phyloP scores from a whole-genome alignment of 2,888 invertebrate species.

The Epinotia demarniana region DNA sequence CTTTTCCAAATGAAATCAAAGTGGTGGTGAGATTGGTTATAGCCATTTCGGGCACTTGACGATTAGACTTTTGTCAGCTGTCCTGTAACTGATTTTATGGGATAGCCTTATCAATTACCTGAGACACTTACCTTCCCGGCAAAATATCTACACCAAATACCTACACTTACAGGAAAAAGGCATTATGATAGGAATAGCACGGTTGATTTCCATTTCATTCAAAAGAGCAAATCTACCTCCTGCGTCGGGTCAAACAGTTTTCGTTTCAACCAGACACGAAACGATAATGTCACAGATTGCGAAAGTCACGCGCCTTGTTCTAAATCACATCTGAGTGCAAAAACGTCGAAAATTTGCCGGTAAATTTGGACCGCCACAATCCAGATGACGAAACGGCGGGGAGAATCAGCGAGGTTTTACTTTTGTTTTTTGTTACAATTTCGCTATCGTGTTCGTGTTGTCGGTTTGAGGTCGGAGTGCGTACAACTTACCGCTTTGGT shows the following conservation, averaged over 20 bases:
- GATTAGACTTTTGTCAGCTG: slow-evolving; percentile 50
- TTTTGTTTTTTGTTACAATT: slow-evolving; percentile 58
- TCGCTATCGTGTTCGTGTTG: slow-evolving; percentile 53
- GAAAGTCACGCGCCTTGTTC: slow-evolving; percentile 75
- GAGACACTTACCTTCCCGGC: not conserved
- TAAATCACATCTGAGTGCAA: slow-evolving; percentile 69
- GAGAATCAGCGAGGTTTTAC: slow-evolving; percentile 56
- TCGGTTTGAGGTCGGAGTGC: slow-evolving; percentile 62
- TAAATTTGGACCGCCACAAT: slow-evolving; percentile 65
- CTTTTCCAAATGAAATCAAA: slow-evolving; percentile 78
- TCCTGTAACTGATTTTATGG: slow-evolving; percentile 31
- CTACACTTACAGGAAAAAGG: not conserved
- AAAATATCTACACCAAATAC: not conserved
- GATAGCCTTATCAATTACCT: not conserved
- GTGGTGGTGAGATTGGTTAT: slow-evolving; percentile 60
- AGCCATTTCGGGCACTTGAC: slow-evolving; percentile 62
- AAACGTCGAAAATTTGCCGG: slow-evolving; percentile 66
- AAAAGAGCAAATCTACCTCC: slow-evolving; percentile 50
- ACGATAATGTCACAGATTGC: slow-evolving; percentile 76
- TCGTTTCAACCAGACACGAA: slow-evolving; percentile 78
- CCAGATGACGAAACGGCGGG: slow-evolving; percentile 60
- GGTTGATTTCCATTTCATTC: slow-evolving; percentile 29
- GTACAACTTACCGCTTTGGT: slow-evolving; percentile 52
- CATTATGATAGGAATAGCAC: not conserved
- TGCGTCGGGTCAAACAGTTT: slow-evolving; percentile 73